Conservation (phyloP, 2,797 vertebrate genomes). For the Mus minutoides region DNA sequence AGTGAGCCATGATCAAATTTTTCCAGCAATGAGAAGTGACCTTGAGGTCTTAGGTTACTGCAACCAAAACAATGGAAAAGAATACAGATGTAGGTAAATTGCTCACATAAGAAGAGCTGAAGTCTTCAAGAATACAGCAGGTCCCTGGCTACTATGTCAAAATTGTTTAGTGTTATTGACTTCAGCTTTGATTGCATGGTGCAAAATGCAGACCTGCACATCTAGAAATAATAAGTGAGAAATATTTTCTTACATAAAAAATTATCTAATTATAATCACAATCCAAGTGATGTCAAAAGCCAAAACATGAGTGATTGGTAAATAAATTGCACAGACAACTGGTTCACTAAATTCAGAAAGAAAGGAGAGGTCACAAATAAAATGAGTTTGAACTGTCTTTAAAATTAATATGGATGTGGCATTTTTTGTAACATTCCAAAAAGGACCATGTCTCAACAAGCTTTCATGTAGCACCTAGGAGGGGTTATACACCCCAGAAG, state of each 20-base stretch:
- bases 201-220: neutral
- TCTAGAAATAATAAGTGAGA: slow-evolving; percentile 41
- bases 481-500: neutral
- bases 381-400: slow-evolving; percentile 45
- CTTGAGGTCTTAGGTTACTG: neutral
- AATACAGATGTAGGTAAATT: neutral
- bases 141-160: neutral
- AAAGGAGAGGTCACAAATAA: slow-evolving; percentile 26
- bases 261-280: slow-evolving; percentile 61
- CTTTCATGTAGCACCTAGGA: slow-evolving; percentile 47
- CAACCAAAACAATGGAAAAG: neutral
- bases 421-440: slow-evolving; percentile 49
- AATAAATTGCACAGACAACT: neutral
- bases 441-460: slow-evolving; percentile 48
- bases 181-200: neutral
- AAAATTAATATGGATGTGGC: slow-evolving; percentile 53
- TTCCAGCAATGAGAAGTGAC: neutral
- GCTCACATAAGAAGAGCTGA: neutral
- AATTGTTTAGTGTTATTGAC: slow-evolving; percentile 2
- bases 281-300: slow-evolving; percentile 26
- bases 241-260: neutral
- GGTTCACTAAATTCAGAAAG: slow-evolving; percentile 29
- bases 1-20: neutral
- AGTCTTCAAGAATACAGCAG: neutral
- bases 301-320: neutral